Evolutionary conservation across 2,113 vertebrate species (phyloP), one percentile per base, ranked within the genome.

Genomic region (Onychostoma macrolepis): DNA sequence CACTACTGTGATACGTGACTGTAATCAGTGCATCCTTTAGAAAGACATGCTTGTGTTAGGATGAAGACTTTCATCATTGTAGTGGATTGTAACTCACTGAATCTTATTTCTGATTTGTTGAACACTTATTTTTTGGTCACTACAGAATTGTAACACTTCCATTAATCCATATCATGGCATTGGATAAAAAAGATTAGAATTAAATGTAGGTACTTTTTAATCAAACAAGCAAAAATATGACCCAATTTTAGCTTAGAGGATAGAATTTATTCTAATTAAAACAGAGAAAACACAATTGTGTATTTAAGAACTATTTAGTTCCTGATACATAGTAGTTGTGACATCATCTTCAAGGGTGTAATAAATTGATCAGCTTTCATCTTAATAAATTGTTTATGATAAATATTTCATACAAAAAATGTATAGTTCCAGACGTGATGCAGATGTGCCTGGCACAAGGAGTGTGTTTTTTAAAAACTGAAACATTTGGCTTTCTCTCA

Each of bases 1-100:
- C 8, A 50, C 26, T 26, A 72, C 86, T 85, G 79, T 4, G 38
- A 76, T 89, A 79, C 88, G 83, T 85, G 86, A 87, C 85, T 75
- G 65, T 15, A 61, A 83, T 75, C 88, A 87, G 36, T 21, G 43
- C 63, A 50, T 83, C 41, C 41, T 65, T 45, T 26, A 45, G 33
- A n/a, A 50, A 69, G 43, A 83, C 65, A 43, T 71, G 84, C 58
- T 71, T 21, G 63, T 33, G 53, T 83, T 63, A 30, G 80, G 43
- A 33, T 26, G 67, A 71, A 28, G 86, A 41, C 56, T 53, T 89
- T 78, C 71, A 76, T 63, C 71, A 85, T 33, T 78, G 38, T 56
- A 83, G 56, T 38, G 19, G 21, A 19, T 5, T 53, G 41, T 77
- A 26, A 48, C 21, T 26, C 38, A 48, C 2, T 48, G 24, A 77